Evolutionary conservation across 2,888 invertebrate species (phyloP), one percentile per base, ranked within the genome.

Genomic region (Schrankia costaestrigalis): DNA sequence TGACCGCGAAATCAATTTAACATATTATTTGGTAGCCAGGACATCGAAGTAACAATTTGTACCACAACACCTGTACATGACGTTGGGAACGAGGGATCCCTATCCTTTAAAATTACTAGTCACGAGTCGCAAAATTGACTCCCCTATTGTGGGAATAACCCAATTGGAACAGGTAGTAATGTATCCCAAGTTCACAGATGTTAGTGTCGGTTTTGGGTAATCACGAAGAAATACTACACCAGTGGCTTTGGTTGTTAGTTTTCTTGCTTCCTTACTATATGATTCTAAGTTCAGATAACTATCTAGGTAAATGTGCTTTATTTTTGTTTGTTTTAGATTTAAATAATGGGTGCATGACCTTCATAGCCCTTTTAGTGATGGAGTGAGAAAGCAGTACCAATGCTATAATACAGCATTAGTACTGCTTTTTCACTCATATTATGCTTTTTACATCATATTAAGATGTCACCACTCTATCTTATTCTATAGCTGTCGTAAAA

Each of bases 31-130:
- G 26, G 28, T 38, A 24, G 18, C 23, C 30, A 40, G 35, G 31
- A 40, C 30, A 38, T 24, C 31, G n/a, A 52, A 56, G 29, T 46
- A 48, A 30, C 32, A 28, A 24, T 27, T 18, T 19, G 52, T 54
- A 67, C 67, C 70, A 59, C 68, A 63, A 58, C 77, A 71, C 71
- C 70, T 79, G 81, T 46, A 46, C 33, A 41, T 69, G 78, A 76
- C 74, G 59, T 71, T 65, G 50, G 56, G 50, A 60, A 52, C 57
- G 32, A 55, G 58, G 63, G 56, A 50, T 58, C 48, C 39, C 41
- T 53, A 44, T 51, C 53, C 56, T 63, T 70, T 71, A 71, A 73
- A 74, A 78, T 78, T 68, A 71, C 64, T 61, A 65, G 56, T 36
- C 41, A 41, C 42, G 51, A 51, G 51, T 61, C 56, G 48, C 50